Evolutionary conservation across 2,888 invertebrate genomes (phyloP).

Genomic region (Stenodema calcarata): DNA sequence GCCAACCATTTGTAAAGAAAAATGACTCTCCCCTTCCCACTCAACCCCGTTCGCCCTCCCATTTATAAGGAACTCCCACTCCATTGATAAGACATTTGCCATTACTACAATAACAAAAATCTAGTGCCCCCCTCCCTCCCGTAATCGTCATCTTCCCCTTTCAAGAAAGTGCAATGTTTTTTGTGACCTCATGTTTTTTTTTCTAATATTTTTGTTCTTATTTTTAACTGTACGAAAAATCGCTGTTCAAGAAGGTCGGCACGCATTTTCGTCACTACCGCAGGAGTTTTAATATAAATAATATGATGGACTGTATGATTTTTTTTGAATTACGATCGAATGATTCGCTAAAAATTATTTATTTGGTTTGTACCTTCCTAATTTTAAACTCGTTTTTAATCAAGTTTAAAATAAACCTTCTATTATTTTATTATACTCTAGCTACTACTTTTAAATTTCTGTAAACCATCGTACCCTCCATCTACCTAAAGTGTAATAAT

Average conservation of each 20-base stretch:
- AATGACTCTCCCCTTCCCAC: too few relatives aligned
- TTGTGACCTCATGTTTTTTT: not conserved
- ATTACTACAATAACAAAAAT: not conserved
- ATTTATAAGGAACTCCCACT: not conserved
- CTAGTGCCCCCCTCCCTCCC: not conserved
- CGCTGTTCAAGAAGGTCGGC: not conserved
- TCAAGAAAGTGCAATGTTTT: not conserved
- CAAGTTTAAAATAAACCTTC: not conserved
- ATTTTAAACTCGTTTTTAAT: not conserved
- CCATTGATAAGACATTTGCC: not conserved
- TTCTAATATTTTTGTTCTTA: not conserved
- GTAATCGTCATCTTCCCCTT: not conserved
- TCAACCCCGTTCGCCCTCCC: not conserved
- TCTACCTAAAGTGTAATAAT: not conserved
- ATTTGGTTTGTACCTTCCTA: not conserved
- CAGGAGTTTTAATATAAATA: not conserved
- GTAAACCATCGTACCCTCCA: not conserved
- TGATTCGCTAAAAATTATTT: not conserved
- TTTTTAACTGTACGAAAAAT: not conserved
- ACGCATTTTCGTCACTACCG: not conserved
- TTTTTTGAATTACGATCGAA: not conserved
- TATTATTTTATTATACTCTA: not conserved
- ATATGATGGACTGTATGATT: not conserved
- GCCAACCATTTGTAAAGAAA: slow-evolving; percentile 73
- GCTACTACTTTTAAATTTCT: not conserved